These are phyloP conservation scores for Enteromius radiatus DNA, from an alignment of 2,797 vertebrate genomes.

Conservation along the genomic window DNA sequence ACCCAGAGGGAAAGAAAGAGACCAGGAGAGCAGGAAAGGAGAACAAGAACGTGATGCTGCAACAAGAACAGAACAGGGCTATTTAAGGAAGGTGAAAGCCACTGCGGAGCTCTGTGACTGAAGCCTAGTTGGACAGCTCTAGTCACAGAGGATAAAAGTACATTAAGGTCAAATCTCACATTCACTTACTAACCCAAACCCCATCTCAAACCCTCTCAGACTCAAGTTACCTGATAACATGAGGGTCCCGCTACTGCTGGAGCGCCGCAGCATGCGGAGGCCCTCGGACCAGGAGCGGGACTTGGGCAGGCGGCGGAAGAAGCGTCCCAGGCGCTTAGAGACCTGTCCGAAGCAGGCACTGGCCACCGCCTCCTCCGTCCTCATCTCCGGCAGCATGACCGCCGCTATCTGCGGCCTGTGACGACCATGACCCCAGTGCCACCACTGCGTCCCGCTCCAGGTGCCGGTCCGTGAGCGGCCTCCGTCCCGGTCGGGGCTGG, in stretches of 20 bases:
- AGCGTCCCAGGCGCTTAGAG: conserved; percentile 81
- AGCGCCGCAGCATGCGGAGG: conserved; percentile 77
- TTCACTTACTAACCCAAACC: conserved; percentile 30
- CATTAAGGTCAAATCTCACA: conserved; percentile 29
- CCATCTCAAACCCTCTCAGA: conserved; percentile 16
- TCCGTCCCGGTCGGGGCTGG: conserved; percentile 62
- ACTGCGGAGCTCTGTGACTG: conserved; percentile 50
- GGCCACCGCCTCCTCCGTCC: conserved; percentile 71
- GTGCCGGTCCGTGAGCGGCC: conserved; percentile 13
- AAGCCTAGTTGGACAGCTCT: conserved; percentile 28
- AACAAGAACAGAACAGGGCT: conserved; percentile 51
- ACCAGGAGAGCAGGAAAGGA: conserved; percentile 28
- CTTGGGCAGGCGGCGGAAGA: conserved; percentile 88
- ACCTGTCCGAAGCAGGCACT: conserved; percentile 86
- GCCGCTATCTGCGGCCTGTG: conserved; percentile 75
- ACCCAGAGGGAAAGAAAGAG: conserved; percentile 30
- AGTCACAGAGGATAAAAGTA: not conserved
- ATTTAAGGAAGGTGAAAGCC: conserved; percentile 53
- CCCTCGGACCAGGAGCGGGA: conserved; percentile 81
- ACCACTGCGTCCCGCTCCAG: conserved; percentile 50
- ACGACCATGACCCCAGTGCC: conserved; percentile 60
- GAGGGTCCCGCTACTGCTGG: conserved; percentile 79
- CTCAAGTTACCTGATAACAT: conserved; percentile 81
- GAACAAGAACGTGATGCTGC: conserved; percentile 45
- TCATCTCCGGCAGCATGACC: conserved; percentile 69